Base-by-base conservation (phyloP, 2,888 invertebrate species). In the Perithous albicinctus region DNA sequence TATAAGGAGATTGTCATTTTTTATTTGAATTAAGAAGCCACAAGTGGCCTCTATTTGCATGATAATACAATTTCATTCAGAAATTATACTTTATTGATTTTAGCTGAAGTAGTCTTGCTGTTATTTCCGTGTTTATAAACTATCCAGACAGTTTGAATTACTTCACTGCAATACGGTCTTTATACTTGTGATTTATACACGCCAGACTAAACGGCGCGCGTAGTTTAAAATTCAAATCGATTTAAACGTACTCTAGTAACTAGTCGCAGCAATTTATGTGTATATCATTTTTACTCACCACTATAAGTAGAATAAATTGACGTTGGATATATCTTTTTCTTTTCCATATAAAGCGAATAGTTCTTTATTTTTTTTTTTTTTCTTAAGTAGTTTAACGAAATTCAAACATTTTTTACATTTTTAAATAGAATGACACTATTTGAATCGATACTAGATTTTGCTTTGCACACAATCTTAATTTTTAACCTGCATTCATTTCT, bases 171-270 rank as follows among this genome's bases (percentile, higher is more conserved):
- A 67, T 35, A n/a, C n/a, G 4, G 67, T 51, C 29, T 51, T 29
- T 63, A 73, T 35, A 38, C 35, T 63, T 10, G n/a, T n/a, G 32
- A 73, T 32, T 63, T 48, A n/a, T n/a, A 63, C 61, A 48, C 51
- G n/a, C n/a, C 38, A 63, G 63, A 38, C 35, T 51, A 12, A 18
- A 8, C 15, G 35, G 7, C 59, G 26, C 26, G 10, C n/a, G 54
- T 29, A 18, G 59, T 59, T 15, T 32, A 15, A 15, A 32, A 32
- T 59, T 59, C 32, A 35, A 56, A 59, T 59, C 59, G 35, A 59
- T 59, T 32, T 35, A 8, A 59, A 59, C 59, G 1, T 8, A 6
- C 59, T 2, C 32, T 32, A 15, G 3, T 3, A 26, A 6, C 26
- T 5, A n/a, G 26, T 54, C 26, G 23, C 54, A 5, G 26, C 26